Evolutionary conservation across 53 echinoderm and acorn worm genomes (phyloP), one percentile per base, ranked within the genome.

Genomic region (Echinarachnius parma): DNA sequence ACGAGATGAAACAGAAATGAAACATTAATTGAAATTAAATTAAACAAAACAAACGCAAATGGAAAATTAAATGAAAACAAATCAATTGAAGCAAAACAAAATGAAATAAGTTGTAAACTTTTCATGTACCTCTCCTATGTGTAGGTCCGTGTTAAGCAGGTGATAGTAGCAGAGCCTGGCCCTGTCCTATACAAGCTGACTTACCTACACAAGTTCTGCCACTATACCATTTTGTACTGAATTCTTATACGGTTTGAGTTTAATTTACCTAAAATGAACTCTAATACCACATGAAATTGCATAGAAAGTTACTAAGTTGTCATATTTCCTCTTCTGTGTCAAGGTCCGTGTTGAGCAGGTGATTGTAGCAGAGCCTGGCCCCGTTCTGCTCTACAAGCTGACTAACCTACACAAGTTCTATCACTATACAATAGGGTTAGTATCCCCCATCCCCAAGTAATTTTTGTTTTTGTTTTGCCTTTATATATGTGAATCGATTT

Each of bases 331-430:
- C 34, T 2, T 62, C 8, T 24, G 36, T 23, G 13, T 78, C 19
- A 57, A 93, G 93, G 93, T 93, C 30, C 81, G 98, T 21, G 91
- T 98, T 31, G 91, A 98, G 74, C 98, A 98, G 33, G 98, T 98
- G 21, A 91, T 98, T 22, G 92, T 98, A 32, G 91, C 98, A 34
- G 98, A 98, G 56, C 98, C 98, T 3, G 98, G 91, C 15, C 91
- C 91, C 27, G 88, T 98, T 19, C 63, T 92, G 27, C 80, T 92
- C 7, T 92, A 98, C 64, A 88, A 83, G 55, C 75, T 98, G 0
- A 82, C 86, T 10, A 98, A 98, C 47, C 68, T 98, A 4, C 74
- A 92, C 47, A 88, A 91, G 65, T 98, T 98, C 44, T 98, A 98
- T 59, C 69, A 78, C 22, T 85, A 92, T 34, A 98, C 91, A 32